These are phyloP conservation scores for Stomatorhinus walkeri DNA, from an alignment of 2,797 vertebrate species.

Conservation along the genomic window DNA sequence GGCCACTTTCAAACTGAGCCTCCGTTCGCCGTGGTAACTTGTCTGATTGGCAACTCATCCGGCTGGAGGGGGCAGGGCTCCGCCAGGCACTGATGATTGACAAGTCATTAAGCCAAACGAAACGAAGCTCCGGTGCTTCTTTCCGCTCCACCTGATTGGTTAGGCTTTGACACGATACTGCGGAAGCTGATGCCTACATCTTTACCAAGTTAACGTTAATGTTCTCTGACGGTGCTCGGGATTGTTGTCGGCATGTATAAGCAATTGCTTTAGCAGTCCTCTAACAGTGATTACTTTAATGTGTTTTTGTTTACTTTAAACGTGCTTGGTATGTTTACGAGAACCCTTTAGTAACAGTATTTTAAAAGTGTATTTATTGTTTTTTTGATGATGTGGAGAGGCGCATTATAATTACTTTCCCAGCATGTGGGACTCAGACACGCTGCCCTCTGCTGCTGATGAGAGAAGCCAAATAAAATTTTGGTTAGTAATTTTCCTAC, in stretches of 20 bases:
- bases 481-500: not conserved
- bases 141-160: not conserved
- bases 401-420: not conserved
- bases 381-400: not conserved
- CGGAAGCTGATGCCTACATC: not conserved
- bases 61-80: constrained; percentile 29
- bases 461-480: not conserved
- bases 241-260: not conserved
- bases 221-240: not conserved
- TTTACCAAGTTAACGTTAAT: not conserved
- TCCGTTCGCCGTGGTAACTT: constrained; percentile 39
- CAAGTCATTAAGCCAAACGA: not conserved
- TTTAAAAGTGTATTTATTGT: not conserved
- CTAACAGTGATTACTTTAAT: not conserved
- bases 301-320: not conserved
- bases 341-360: not conserved
- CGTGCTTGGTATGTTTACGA: not conserved
- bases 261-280: not conserved
- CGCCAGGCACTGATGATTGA: not conserved
- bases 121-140: not conserved
- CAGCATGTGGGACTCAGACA: not conserved
- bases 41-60: constrained; percentile 43
- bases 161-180: not conserved
- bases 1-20: constrained; percentile 28
- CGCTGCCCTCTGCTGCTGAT: constrained; percentile 17